Base-by-base conservation (phyloP, 2,113 vertebrate species). In the Chinchilla lanigera region DNA sequence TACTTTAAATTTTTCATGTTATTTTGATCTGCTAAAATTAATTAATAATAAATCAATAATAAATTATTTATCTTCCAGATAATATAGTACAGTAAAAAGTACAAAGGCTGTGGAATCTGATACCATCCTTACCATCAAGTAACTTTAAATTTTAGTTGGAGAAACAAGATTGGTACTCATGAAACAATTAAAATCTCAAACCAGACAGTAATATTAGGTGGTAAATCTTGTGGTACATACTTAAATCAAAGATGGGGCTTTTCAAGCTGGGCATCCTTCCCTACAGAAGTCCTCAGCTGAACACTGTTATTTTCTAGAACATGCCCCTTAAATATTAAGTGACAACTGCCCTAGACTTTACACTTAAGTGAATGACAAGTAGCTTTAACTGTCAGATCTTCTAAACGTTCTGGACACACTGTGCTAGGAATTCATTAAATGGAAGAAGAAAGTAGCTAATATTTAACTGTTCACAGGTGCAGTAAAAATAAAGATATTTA, bases 21-120 rank as follows among this genome's bases (percentile, higher is more conserved):
- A 84, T 77, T 95, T 97, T 84, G 24, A 84, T 82, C 80, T 78
- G 22, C 38, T 81, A 75, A 95, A 89, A 89, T 87, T 67, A n/a
- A 89, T 82, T 26, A 65, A 47, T 14, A 56, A 47, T n/a, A 33
- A 88, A 33, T 90, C 54, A 93, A 73, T 96, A 41, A 24, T 63
- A 50, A 67, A 41, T 33, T 88, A 78, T 73, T 86, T 35, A 96
- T 67, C 26, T 69, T 87, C 84, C 44, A 69, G 20, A 20, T 75
- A 67, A 67, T 75, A 16, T 54, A 65, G 78, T 83, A 71, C 19
- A 60, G 28, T n/a, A 77, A 44, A 94, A 93, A 69, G 47, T 52
- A 38, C 11, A 52, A 24, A 78, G 58, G 30, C 24, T 50, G 13
- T 58, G 20, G 16, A 85, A 11, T 82, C 50, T 41, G 83, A 47